These are phyloP conservation scores for Rhadina sibilatrix DNA, from an alignment of 2,113 vertebrate species.

Conservation along the genomic window DNA sequence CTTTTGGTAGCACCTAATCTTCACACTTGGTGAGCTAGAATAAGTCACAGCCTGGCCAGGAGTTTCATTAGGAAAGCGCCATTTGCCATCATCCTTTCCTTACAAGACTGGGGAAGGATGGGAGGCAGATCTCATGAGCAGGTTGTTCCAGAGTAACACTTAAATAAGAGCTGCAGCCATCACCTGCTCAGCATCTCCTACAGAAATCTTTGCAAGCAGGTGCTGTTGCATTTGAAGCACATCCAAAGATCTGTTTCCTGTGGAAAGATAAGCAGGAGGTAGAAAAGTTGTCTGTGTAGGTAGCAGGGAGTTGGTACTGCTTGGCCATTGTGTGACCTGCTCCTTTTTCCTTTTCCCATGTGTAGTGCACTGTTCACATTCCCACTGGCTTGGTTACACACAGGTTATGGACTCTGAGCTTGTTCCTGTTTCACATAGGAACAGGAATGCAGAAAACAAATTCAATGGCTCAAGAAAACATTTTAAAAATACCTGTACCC, in stretches of 20 bases:
- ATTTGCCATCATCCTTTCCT: not conserved
- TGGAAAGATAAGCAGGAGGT: not conserved
- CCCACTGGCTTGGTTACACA: not conserved
- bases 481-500: not conserved
- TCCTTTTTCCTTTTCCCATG: not conserved
- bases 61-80: not conserved
- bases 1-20: not conserved
- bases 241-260: not conserved
- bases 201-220: not conserved
- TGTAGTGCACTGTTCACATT: accelerated
- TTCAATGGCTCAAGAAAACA: not conserved
- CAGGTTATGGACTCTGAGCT: not conserved
- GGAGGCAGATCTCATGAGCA: not conserved
- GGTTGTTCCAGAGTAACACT: not conserved
- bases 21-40: not conserved
- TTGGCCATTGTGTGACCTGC: not conserved
- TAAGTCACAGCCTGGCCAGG: not conserved
- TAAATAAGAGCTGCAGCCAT: not conserved
- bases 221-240: not conserved
- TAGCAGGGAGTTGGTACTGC: not conserved
- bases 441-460: not conserved
- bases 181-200: not conserved
- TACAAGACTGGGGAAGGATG: not conserved
- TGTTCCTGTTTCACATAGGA: not conserved
- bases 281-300: not conserved